phyloP scores from a whole-genome alignment of 2,888 invertebrate species.

The Dendrolimus pini region DNA sequence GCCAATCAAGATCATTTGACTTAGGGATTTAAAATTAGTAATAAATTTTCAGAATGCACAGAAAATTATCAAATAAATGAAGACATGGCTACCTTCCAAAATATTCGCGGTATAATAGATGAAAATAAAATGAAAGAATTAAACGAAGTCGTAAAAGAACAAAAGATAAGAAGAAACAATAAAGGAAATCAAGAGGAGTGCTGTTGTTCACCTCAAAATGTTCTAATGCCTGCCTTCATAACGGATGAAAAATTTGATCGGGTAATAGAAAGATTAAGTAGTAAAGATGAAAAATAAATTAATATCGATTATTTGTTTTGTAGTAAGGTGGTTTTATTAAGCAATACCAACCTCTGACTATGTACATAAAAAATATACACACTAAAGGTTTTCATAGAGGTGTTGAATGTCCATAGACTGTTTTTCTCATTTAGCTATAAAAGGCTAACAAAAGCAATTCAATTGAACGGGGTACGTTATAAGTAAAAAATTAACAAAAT shows the following conservation, averaged over 20 bases:
- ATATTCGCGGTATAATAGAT: constrained; percentile 32
- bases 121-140: constrained; percentile 18
- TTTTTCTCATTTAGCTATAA: too few species aligned
- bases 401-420: too few species aligned
- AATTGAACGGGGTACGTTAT: too few species aligned
- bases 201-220: constrained; percentile 36
- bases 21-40: neutral
- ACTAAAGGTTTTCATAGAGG: too few species aligned
- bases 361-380: too few species aligned
- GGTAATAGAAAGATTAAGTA: constrained; percentile 19
- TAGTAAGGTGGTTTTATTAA: too few species aligned
- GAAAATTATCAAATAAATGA: constrained; percentile 38
- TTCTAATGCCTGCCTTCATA: constrained; percentile 48
- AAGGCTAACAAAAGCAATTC: too few species aligned
- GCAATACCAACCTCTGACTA: too few species aligned
- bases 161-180: constrained; percentile 13
- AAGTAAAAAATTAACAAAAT: too few species aligned
- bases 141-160: constrained; percentile 14
- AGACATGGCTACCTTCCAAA: constrained; percentile 32
- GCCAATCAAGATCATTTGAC: too few species aligned
- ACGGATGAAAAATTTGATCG: constrained; percentile 36
- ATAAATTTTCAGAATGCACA: constrained; percentile 34
- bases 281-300: neutral
- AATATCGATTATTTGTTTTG: neutral
- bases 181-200: constrained; percentile 20